Percentiles rank a stretch among this genome's conserved stretches.
phyloP scores from a whole-genome alignment of 2,113 vertebrate genomes.

The Limanda limanda region DNA sequence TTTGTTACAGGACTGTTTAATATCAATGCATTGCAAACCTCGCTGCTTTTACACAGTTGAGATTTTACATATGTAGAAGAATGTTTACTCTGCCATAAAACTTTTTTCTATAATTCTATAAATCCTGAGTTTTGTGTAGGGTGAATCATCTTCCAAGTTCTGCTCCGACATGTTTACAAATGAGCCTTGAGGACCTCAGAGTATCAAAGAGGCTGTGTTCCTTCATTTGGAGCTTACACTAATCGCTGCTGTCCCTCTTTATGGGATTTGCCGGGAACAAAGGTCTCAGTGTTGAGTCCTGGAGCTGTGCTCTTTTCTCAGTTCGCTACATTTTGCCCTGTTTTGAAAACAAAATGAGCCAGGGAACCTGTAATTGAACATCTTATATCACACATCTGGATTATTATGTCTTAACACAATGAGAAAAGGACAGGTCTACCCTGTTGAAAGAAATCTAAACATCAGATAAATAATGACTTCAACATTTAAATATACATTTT shows the following conservation, averaged over 20 bases:
- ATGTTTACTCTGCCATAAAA: too few relatives aligned
- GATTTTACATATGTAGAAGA: neutral
- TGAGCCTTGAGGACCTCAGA: neutral
- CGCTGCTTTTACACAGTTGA: neutral
- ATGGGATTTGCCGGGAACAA: conserved; percentile 37
- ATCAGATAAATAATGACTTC: neutral
- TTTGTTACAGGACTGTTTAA: too few relatives aligned
- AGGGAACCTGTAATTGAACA: neutral
- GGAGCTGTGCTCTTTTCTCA: conserved; percentile 5
- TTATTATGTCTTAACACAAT: neutral
- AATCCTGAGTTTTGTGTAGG: too few relatives aligned
- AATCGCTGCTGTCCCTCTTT: conserved; percentile 17
- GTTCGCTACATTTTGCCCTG: neutral
- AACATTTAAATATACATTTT: too few relatives aligned
- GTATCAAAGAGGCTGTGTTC: neutral
- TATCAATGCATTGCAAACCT: too few relatives aligned
- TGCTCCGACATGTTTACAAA: neutral
- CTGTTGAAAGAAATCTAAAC: neutral
- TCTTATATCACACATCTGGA: neutral
- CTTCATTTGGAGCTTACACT: conserved; percentile 8
- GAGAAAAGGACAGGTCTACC: neutral
- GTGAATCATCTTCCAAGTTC: neutral
- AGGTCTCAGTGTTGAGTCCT: conserved; percentile 23
- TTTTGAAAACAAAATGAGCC: neutral
- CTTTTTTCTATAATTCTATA: neutral